Evolutionary conservation across 2,113 vertebrate species (phyloP), one percentile per base, ranked within the genome.

Genomic region (Mesembrinibis cayennensis): DNA sequence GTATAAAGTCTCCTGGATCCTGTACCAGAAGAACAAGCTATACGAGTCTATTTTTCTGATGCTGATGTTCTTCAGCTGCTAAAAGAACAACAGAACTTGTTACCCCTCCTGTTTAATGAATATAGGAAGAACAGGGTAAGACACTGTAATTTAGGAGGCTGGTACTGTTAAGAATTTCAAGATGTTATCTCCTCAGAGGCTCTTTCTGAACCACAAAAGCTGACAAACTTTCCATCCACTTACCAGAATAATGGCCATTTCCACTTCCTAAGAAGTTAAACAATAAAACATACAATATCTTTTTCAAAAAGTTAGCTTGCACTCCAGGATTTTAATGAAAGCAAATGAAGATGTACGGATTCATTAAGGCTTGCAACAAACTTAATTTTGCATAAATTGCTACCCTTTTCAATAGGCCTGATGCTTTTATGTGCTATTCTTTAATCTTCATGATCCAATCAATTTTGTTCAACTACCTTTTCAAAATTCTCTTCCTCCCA

Each of bases 341-440:
- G 72, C 13, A 83, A 73, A 79, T 16, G 6, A 86, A 69, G 71
- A 83, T 2, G 1, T 32, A 69, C 0, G 0, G 22, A 79, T 71
- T 63, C 40, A 9, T 76, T 86, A 58, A 76, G n/a, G n/a, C 56
- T 85, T 50, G n/a, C 71, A 71, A 63, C 13, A 61, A 70, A 40
- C 55, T 65, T 32, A 7, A 27, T 61, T 72, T 81, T 56, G 13
- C 40, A 38, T 52, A 47, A 92, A 86, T n/a, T 69, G 20, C 20
- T 44, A 32, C 9, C 10, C 34, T 87, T 67, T 56, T 63, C 49
- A 38, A 23, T 13, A 73, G 66, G 10, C 9, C 26, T 26, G 22
- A 73, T 38, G 34, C 20, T 74, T 63, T 72, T 11, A 50, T 3
- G 4, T 25, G 25, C 21, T 88, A 16, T 58, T 20, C 55, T 70